Conservation (phyloP, 2,888 invertebrate genomes). For the Mythimna pallens region DNA sequence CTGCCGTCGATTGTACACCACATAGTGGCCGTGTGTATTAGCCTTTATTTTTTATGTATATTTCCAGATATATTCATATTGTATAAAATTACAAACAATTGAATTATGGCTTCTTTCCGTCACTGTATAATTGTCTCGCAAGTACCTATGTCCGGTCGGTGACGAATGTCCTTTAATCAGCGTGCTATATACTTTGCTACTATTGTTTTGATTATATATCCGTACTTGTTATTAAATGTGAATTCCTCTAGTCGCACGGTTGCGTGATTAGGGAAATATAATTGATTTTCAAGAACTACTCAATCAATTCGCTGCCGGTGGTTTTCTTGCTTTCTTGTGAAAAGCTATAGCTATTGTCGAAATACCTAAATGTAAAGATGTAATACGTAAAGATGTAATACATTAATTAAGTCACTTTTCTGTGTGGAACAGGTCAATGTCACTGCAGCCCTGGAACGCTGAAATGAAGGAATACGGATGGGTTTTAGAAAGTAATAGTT, state of each 20-base stretch:
- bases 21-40: conserved; percentile 25
- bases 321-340: background rate
- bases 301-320: background rate
- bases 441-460: too few species aligned
- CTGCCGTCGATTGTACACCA: conserved; percentile 13
- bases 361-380: background rate
- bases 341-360: background rate
- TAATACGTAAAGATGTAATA: background rate
- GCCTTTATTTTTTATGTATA: conserved; percentile 46
- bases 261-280: conserved; percentile 34
- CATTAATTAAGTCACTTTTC: background rate
- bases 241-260: conserved; percentile 31
- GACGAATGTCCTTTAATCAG: conserved; percentile 49
- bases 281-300: conserved; percentile 21
- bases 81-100: conserved; percentile 66
- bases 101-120: conserved; percentile 69
- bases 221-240: conserved; percentile 44
- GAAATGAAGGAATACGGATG: too few species aligned
- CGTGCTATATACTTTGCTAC: conserved; percentile 32
- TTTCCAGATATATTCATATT: conserved; percentile 23
- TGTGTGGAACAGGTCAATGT: too few species aligned
- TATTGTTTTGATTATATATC: conserved; percentile 41
- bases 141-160: conserved; percentile 45
- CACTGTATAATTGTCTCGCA: conserved; percentile 55
- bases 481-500: too few species aligned